Conservation (phyloP, 2,113 vertebrate genomes). For the Rhipidura dahli region DNA sequence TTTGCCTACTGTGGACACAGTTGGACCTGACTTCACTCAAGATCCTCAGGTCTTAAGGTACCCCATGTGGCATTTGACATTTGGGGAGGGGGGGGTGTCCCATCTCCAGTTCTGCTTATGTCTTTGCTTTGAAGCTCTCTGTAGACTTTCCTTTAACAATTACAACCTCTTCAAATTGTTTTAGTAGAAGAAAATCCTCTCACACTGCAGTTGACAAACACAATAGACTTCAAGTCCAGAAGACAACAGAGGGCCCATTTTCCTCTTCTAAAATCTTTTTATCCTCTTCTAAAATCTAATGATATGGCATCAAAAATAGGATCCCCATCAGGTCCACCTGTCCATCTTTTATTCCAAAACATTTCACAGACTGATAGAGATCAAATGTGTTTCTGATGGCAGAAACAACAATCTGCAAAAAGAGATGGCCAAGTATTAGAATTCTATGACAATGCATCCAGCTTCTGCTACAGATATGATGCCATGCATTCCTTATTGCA, state of each 20-base stretch:
- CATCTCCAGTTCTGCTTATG: neutral
- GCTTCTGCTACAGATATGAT: neutral
- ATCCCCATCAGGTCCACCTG: neutral
- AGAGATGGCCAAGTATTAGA: neutral
- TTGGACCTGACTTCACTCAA: neutral
- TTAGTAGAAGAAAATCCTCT: neutral
- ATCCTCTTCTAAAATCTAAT: too few species aligned
- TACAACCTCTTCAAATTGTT: neutral
- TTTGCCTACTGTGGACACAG: neutral
- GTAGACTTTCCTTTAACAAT: neutral
- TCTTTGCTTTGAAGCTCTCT: neutral
- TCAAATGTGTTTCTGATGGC: neutral
- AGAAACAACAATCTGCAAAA: neutral
- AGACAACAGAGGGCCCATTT: neutral
- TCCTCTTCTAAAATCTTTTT: neutral
- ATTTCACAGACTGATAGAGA: neutral
- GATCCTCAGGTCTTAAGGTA: neutral
- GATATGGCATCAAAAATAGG: neutral
- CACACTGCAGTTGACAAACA: neutral
- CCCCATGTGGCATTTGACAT: neutral
- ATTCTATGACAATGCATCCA: neutral
- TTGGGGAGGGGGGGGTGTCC: fast-evolving
- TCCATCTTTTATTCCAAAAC: neutral
- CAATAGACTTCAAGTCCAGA: neutral
- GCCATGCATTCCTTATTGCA: neutral